These are phyloP conservation scores for Mareca penelope DNA, from an alignment of 2,797 vertebrate genomes.

Conservation along the genomic window DNA sequence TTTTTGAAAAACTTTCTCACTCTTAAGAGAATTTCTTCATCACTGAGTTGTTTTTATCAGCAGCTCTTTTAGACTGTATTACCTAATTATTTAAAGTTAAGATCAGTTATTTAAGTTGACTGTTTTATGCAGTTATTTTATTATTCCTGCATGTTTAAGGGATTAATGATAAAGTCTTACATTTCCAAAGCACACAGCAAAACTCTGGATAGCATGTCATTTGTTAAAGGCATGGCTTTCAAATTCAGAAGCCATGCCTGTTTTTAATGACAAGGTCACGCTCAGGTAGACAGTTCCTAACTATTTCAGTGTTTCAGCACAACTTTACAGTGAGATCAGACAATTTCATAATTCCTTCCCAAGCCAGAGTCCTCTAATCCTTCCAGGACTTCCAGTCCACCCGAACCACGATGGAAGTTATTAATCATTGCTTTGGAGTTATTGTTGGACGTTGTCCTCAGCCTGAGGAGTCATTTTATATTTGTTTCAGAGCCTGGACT, in stretches of 20 bases:
- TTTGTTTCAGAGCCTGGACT: not conserved
- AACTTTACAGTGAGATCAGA: not conserved
- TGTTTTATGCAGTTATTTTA: not conserved
- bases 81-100: not conserved
- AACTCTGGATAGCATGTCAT: not conserved
- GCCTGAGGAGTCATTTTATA: not conserved
- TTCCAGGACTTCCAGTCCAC: not conserved
- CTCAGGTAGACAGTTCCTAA: not conserved
- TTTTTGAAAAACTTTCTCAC: not conserved
- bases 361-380: not conserved
- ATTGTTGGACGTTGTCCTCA: not conserved
- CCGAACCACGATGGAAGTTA: not conserved
- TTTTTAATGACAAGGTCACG: not conserved
- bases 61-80: not conserved
- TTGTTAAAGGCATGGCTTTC: not conserved
- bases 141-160: not conserved
- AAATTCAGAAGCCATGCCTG: rapidly evolving
- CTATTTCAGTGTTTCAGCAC: not conserved
- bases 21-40: not conserved
- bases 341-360: not conserved
- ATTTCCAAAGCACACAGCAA: not conserved
- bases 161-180: not conserved
- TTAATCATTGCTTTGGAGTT: not conserved
- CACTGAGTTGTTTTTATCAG: not conserved
- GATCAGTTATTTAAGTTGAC: not conserved